A percentile compares a stretch with the other conserved stretches of the same genome.
These are phyloP conservation scores for Netelia melanura DNA, from an alignment of 2,888 invertebrate genomes.

Conservation along the genomic window DNA sequence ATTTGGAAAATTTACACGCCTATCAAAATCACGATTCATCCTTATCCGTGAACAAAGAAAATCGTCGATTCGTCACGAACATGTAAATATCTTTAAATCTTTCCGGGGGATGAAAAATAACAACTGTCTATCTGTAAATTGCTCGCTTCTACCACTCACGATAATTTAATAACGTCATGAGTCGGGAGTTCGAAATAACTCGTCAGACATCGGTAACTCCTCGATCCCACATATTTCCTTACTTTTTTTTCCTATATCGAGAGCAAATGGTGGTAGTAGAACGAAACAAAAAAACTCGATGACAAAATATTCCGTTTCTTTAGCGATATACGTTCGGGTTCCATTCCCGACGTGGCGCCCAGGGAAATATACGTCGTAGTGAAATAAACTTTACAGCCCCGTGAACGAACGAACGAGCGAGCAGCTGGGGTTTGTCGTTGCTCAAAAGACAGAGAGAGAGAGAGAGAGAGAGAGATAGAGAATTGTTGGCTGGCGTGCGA, in stretches of 20 bases:
- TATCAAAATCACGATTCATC: too few species aligned
- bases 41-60: too few species aligned
- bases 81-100: background rate
- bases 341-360: slow-evolving; percentile 51
- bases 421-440: slow-evolving; percentile 49
- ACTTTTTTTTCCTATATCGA: background rate
- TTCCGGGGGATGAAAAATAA: background rate
- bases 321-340: slow-evolving; percentile 22
- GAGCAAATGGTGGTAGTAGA: background rate
- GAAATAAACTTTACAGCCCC: slow-evolving; percentile 61
- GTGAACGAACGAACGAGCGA: slow-evolving; percentile 69
- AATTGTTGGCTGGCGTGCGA: slow-evolving; percentile 47
- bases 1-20: background rate
- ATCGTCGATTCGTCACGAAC: too few species aligned
- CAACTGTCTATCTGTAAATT: too few species aligned
- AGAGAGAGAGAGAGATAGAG: background rate
- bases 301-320: slow-evolving; percentile 39
- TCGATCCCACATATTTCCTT: slow-evolving; percentile 26
- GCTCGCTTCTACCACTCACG: background rate
- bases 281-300: slow-evolving; percentile 28
- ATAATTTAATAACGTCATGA: background rate
- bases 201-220: background rate
- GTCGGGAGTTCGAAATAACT: background rate
- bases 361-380: slow-evolving; percentile 63
- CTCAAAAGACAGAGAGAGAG: background rate